phyloP scores from a whole-genome alignment of 2,113 vertebrate genomes.

The Engystomops pustulosus region DNA sequence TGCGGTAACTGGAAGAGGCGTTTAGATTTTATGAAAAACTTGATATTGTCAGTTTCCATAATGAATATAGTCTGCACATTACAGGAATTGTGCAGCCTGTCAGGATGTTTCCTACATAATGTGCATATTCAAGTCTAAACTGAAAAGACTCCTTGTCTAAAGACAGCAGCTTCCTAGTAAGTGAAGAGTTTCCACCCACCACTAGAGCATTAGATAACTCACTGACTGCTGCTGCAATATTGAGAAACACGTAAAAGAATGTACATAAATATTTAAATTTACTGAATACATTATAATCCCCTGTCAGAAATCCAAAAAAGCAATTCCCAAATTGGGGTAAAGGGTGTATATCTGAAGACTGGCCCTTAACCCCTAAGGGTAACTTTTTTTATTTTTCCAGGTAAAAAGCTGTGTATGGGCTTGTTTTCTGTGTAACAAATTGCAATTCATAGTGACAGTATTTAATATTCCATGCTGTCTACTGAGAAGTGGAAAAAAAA shows the following conservation, averaged over 20 bases:
- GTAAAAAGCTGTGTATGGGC: too few relatives aligned
- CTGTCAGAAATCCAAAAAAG: too few relatives aligned
- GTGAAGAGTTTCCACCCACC: conserved; percentile 9
- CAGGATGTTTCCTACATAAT: conserved; percentile 36
- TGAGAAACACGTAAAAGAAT: not conserved
- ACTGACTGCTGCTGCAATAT: conserved; percentile 3
- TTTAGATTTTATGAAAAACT: conserved; percentile 45
- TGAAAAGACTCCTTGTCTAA: conserved; percentile 44
- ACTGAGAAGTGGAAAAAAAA: too few relatives aligned
- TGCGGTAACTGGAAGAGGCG: conserved; percentile 38
- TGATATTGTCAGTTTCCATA: conserved; percentile 59
- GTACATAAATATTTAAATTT: not conserved
- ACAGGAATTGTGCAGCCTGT: conserved; percentile 45
- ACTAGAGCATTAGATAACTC: not conserved
- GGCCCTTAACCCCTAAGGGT: too few relatives aligned
- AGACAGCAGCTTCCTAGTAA: conserved; percentile 33
- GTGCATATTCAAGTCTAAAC: conserved; percentile 35
- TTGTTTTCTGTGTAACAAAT: too few relatives aligned
- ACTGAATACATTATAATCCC: too few relatives aligned
- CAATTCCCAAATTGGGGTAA: too few relatives aligned
- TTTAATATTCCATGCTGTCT: too few relatives aligned
- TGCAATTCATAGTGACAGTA: too few relatives aligned
- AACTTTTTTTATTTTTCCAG: too few relatives aligned
- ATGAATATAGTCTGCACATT: conserved; percentile 38
- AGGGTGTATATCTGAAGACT: too few relatives aligned